phyloP scores from a whole-genome alignment of 2,797 vertebrate species.

The Channallabes apus region DNA sequence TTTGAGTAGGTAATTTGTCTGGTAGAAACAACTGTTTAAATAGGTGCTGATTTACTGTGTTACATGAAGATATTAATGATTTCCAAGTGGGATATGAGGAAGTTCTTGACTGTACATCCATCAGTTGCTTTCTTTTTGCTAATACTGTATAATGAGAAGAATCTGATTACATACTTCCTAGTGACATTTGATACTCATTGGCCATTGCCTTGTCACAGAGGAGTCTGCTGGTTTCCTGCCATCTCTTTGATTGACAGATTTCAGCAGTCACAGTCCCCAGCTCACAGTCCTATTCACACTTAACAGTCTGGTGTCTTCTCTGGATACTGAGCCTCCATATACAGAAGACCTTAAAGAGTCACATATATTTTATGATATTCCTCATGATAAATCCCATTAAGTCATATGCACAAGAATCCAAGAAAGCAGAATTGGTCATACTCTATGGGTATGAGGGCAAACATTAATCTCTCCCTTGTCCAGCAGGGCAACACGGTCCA shows the following conservation, averaged over 20 bases:
- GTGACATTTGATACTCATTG: slow-evolving; percentile 1
- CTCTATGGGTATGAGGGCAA: too few species aligned
- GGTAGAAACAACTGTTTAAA: background rate
- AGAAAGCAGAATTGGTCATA: background rate
- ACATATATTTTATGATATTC: background rate
- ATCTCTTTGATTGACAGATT: slow-evolving; percentile 31
- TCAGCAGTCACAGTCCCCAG: slow-evolving; percentile 20
- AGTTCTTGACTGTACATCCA: background rate
- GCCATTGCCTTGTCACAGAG: slow-evolving; percentile 16
- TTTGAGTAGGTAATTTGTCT: background rate
- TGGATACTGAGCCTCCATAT: slow-evolving; percentile 15
- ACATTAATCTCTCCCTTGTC: background rate
- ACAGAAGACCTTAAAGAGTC: background rate
- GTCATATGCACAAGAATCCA: background rate
- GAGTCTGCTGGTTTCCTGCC: slow-evolving; percentile 7
- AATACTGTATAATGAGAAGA: slow-evolving; percentile 1
- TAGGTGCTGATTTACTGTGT: background rate
- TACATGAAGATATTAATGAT: background rate
- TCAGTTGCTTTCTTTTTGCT: background rate
- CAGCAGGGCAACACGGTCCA: background rate
- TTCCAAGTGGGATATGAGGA: background rate
- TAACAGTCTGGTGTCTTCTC: background rate
- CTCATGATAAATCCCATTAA: background rate
- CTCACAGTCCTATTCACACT: slow-evolving; percentile 17
- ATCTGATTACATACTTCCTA: background rate